Evolutionary conservation across 2,797 vertebrate genomes (phyloP).

Genomic region (Enteromius fasciolatus): DNA sequence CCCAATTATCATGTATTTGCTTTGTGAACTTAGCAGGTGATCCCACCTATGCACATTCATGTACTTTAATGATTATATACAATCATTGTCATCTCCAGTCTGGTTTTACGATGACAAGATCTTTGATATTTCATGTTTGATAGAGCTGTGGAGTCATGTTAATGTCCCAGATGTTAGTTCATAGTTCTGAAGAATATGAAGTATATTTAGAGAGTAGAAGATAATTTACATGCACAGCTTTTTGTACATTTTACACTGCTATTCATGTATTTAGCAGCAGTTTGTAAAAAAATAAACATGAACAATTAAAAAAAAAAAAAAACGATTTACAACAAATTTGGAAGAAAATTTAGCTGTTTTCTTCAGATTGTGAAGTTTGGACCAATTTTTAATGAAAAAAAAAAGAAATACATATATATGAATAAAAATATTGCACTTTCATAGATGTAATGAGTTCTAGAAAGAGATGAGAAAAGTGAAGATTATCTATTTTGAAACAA

Average conservation of each 20-base stretch:
- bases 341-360: slow-evolving; percentile 64
- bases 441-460: slow-evolving; percentile 41
- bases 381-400: slow-evolving; percentile 82
- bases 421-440: slow-evolving; percentile 84
- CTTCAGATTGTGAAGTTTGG: slow-evolving; percentile 78
- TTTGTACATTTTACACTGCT: slow-evolving; percentile 89
- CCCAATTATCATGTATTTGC: slow-evolving; percentile 77
- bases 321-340: slow-evolving; percentile 62
- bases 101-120: slow-evolving; percentile 87
- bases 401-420: slow-evolving; percentile 45
- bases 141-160: slow-evolving; percentile 92
- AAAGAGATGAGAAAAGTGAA: slow-evolving; percentile 69
- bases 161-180: slow-evolving; percentile 77
- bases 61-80: slow-evolving; percentile 83
- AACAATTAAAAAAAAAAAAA: slow-evolving; percentile 69
- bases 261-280: slow-evolving; percentile 80
- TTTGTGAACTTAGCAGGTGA: slow-evolving; percentile 87
- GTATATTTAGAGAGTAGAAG: slow-evolving; percentile 89
- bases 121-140: slow-evolving; percentile 86
- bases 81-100: slow-evolving; percentile 80
- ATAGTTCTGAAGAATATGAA: slow-evolving; percentile 71
- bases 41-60: slow-evolving; percentile 91
- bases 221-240: slow-evolving; percentile 86
- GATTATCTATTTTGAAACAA: slow-evolving; percentile 80
- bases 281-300: slow-evolving; percentile 75